Evolutionary conservation across 2,888 invertebrate species (phyloP), one percentile per base, ranked within the genome.

Genomic region (Lordiphosa fenestrarum): DNA sequence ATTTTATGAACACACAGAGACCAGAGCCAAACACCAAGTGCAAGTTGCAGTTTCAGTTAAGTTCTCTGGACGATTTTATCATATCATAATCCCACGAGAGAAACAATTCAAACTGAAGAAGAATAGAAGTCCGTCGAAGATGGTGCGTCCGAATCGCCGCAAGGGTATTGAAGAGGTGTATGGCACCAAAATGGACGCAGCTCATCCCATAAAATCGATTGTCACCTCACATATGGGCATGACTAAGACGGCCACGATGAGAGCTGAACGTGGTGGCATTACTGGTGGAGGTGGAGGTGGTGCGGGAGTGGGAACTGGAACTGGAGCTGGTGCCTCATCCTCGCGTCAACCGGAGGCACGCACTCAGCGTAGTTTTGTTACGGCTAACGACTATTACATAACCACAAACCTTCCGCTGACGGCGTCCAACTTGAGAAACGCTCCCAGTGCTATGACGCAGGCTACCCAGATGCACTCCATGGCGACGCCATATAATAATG

Each of bases 111-210:
- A 30, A 3, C 30, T 30, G 30, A 9, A 30, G 30, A 30, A 30
- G 1, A 1, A 9, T 1, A 30, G 30, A 3, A 25, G 25, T 6
- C 25, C 7, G 25, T 25, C 25, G 6, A 78, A 63, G 46, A 89
- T 88, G 88, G 86, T 88, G 49, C 85, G 89, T 3, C 72, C 80
- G 25, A 70, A 40, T 59, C 69, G 84, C 41, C 86, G 86, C 12
- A 87, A 88, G 55, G 72, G 77, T 21, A 69, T 88, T 48, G 88
- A 88, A 37, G 88, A 88, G 57, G 76, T 88, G 0, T 88, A 88
- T 21, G 77, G 83, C 9, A 38, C 69, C 35, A 87, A 87, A 68
- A 46, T 80, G 49, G 81, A 87, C 23, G 9, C 71, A 6, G 13
- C 69, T 38, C 67, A 53, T 19, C 65, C 66, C 1, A 61, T 51